A percentile compares a stretch with the other conserved stretches of the same genome.
phyloP scores from a whole-genome alignment of 2,113 vertebrate genomes.

The Caracal caracal region DNA sequence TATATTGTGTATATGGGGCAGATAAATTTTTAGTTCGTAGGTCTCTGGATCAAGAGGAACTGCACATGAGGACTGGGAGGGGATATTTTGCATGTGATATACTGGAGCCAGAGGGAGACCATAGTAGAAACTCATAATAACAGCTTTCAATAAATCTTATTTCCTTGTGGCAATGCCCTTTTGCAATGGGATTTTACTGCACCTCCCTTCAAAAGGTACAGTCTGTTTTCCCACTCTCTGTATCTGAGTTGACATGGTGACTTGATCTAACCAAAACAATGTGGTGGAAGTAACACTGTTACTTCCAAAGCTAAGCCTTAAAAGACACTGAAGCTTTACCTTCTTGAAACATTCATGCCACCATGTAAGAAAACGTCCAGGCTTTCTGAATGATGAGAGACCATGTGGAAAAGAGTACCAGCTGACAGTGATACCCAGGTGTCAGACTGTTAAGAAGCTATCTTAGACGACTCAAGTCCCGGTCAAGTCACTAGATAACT shows the following conservation, averaged over 20 bases:
- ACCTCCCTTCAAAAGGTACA: neutral
- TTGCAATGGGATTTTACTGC: neutral
- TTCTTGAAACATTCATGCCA: neutral
- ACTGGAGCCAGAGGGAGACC: neutral
- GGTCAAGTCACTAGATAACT: neutral
- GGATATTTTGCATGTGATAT: neutral
- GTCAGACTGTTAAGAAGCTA: neutral
- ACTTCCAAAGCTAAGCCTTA: neutral
- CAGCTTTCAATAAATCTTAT: neutral
- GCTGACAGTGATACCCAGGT: neutral
- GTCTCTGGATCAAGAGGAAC: slow-evolving; percentile 10
- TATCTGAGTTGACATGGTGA: neutral
- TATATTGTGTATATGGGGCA: neutral
- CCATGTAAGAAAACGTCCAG: neutral
- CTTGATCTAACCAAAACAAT: neutral
- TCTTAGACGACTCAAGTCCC: neutral
- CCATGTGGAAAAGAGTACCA: neutral
- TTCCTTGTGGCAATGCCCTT: neutral
- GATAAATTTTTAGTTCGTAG: neutral
- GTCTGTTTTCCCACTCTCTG: neutral
- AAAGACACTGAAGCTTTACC: neutral
- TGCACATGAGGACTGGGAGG: neutral
- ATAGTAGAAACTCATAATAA: neutral
- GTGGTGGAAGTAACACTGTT: neutral
- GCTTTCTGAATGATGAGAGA: neutral